These are phyloP conservation scores for Plemyria rubiginata DNA, from an alignment of 2,888 invertebrate species.

Conservation along the genomic window DNA sequence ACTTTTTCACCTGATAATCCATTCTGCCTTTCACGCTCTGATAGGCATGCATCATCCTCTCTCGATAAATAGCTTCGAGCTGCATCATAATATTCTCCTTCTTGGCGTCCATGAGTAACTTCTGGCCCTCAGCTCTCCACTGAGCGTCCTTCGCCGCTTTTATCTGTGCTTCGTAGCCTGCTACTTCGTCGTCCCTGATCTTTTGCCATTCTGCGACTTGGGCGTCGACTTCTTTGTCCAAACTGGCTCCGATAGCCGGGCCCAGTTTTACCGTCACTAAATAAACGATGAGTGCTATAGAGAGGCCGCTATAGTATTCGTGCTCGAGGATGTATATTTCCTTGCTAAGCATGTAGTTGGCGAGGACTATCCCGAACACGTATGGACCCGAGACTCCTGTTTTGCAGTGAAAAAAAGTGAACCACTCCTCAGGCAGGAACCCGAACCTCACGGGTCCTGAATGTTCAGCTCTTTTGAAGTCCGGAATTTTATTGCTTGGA, in stretches of 20 bases:
- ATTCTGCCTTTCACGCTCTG: constrained; percentile 88
- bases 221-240: constrained; percentile 89
- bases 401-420: constrained; percentile 94
- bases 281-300: constrained; percentile 86
- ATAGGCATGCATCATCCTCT: constrained; percentile 83
- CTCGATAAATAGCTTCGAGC: constrained; percentile 95
- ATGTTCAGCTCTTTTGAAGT: constrained; percentile 50
- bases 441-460: constrained; percentile 83
- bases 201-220: constrained; percentile 79
- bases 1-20: constrained; percentile 95
- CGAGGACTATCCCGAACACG: constrained; percentile 89
- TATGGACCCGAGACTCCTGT: constrained; percentile 96
- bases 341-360: constrained; percentile 94
- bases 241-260: constrained; percentile 79
- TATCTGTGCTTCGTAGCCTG: constrained; percentile 78
- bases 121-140: constrained; percentile 90
- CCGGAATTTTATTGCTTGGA: constrained; percentile 4
- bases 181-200: constrained; percentile 79
- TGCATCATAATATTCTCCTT: constrained; percentile 96
- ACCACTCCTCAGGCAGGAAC: constrained; percentile 84
- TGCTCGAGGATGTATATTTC: constrained; percentile 97
- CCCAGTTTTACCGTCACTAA: constrained; percentile 88
- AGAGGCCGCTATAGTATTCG: constrained; percentile 92
- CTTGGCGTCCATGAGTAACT: constrained; percentile 91
- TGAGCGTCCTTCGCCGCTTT: constrained; percentile 88